These are phyloP conservation scores for Dendrocincla fuliginosa DNA, from an alignment of 2,797 vertebrate species.

Conservation along the genomic window DNA sequence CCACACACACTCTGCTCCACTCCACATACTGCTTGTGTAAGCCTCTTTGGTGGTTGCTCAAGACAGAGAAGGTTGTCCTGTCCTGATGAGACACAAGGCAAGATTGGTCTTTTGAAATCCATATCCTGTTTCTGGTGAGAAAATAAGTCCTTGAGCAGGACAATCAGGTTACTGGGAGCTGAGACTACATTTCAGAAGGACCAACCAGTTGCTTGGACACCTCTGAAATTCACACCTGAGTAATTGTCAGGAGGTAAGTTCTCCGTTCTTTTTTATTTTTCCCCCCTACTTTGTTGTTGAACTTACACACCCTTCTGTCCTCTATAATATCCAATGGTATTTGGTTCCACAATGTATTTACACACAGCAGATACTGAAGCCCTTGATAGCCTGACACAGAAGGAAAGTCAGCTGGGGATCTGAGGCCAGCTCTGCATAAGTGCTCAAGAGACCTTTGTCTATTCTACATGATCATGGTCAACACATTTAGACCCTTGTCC, in stretches of 20 bases:
- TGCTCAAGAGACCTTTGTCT: not conserved
- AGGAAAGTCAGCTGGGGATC: not conserved
- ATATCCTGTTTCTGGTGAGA: not conserved
- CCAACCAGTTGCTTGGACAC: not conserved
- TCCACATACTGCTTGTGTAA: not conserved
- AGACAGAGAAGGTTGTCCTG: not conserved
- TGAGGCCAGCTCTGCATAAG: fast-evolving
- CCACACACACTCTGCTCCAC: not conserved
- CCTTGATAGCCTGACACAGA: not conserved
- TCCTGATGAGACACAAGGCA: not conserved
- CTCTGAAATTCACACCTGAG: not conserved
- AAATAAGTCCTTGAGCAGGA: not conserved
- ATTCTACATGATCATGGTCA: not conserved
- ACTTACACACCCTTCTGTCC: not conserved
- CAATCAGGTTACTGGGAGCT: not conserved
- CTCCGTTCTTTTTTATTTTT: fast-evolving
- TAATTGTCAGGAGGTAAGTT: not conserved
- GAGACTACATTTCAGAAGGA: not conserved
- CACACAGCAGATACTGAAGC: not conserved
- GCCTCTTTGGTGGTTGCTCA: not conserved
- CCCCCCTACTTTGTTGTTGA: not conserved
- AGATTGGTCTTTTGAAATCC: not conserved
- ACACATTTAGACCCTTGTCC: not conserved
- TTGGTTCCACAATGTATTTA: not conserved
- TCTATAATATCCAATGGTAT: fast-evolving